These are phyloP conservation scores for Lagopus leucura DNA, from an alignment of 2,113 vertebrate genomes.

Conservation along the genomic window DNA sequence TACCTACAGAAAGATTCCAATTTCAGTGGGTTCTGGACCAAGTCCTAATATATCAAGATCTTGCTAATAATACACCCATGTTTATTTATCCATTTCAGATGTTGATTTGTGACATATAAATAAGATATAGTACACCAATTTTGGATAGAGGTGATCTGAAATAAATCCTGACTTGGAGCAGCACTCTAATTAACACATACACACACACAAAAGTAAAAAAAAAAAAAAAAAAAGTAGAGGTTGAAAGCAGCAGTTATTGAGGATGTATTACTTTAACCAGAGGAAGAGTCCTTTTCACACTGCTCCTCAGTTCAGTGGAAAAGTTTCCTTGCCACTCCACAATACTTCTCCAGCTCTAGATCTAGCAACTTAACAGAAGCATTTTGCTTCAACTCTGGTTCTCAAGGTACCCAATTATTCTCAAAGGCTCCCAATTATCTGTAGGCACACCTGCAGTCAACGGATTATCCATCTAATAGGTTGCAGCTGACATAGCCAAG, in stretches of 20 bases:
- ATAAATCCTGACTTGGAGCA: background rate
- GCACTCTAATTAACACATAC: no score
- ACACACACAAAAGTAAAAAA: no score
- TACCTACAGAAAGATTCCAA: background rate
- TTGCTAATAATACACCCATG: background rate
- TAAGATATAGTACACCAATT: background rate
- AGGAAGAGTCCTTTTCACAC: background rate
- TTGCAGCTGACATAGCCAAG: background rate
- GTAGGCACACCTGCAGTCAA: background rate
- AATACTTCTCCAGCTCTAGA: background rate
- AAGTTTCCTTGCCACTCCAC: background rate
- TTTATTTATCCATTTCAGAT: background rate
- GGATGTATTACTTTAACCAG: background rate
- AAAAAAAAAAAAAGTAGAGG: no score
- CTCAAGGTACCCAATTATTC: background rate
- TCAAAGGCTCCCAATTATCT: background rate
- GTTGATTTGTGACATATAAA: background rate
- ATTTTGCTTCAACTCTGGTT: background rate
- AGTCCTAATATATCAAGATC: background rate
- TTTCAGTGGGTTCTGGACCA: conserved; percentile 9
- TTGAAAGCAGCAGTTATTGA: background rate
- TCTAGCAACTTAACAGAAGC: background rate
- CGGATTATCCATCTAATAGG: background rate
- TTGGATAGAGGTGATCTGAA: background rate
- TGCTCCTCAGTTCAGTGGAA: background rate